phyloP scores from a whole-genome alignment of 1,140 invertebrate species.

The Drosophila ercepeae region DNA sequence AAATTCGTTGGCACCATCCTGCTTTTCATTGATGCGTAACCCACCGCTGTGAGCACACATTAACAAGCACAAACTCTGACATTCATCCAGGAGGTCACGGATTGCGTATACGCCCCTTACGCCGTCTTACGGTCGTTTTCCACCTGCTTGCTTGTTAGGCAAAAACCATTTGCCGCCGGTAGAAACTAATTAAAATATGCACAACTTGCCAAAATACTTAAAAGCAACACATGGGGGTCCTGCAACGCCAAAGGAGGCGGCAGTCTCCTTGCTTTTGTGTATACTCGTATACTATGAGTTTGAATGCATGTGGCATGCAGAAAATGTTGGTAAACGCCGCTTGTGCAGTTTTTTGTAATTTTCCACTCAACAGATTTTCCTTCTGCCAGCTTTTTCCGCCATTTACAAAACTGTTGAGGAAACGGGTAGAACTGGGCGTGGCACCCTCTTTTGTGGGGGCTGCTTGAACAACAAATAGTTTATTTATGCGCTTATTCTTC shows the following conservation, averaged over 20 bases:
- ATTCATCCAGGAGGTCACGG: constrained; percentile 14
- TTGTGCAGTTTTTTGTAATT: constrained; percentile 76
- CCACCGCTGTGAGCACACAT: neutral
- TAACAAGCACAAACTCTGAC: constrained; percentile 6
- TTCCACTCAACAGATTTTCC: constrained; percentile 72
- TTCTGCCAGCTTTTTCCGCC: constrained; percentile 10
- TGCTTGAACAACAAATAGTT: constrained; percentile 60
- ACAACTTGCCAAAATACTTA: constrained; percentile 78
- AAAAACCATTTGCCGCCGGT: constrained; percentile 44
- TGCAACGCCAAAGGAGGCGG: constrained; percentile 14
- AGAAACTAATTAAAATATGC: constrained; percentile 79
- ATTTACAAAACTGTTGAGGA: constrained; percentile 24
- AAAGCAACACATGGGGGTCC: constrained; percentile 41
- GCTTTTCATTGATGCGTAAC: constrained; percentile 2
- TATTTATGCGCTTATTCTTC: constrained; percentile 68
- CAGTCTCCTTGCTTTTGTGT: constrained; percentile 1
- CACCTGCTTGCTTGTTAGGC: constrained; percentile 44
- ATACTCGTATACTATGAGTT: neutral
- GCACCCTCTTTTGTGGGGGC: constrained; percentile 8
- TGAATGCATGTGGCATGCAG: constrained; percentile 24
- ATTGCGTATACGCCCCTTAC: constrained; percentile 55
- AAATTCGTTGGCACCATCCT: neutral
- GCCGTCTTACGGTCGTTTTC: constrained; percentile 20
- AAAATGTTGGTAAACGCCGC: constrained; percentile 65
- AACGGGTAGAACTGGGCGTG: constrained; percentile 20